Percentiles rank a stretch among this genome's conserved stretches.
Evolutionary conservation across 1,140 invertebrate genomes (phyloP).

Genomic region (Hypothenemus hampei): DNA sequence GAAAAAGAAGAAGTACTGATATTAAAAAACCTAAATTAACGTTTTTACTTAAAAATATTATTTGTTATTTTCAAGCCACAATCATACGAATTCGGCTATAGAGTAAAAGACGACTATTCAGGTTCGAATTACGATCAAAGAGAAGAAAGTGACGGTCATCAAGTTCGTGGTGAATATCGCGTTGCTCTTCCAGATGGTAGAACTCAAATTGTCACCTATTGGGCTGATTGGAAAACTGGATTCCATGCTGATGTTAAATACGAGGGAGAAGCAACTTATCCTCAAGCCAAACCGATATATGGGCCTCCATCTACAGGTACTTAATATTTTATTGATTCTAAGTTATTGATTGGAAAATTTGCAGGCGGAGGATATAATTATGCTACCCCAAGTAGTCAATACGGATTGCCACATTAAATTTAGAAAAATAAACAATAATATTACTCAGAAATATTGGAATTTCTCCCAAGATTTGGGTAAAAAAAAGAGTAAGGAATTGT

Average conservation of each 20-base stretch:
- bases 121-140: slow-evolving; percentile 68
- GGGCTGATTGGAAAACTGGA: slow-evolving; percentile 71
- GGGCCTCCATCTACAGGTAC: slow-evolving; percentile 9
- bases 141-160: slow-evolving; percentile 68
- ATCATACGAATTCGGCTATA: slow-evolving; percentile 74
- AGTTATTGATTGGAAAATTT: neutral
- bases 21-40: neutral
- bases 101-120: slow-evolving; percentile 66
- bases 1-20: slow-evolving; percentile 9
- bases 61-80: slow-evolving; percentile 56
- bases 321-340: neutral
- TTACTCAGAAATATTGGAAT: too few relatives aligned
- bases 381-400: slow-evolving; percentile 27
- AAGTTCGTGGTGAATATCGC: slow-evolving; percentile 65
- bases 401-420: too few relatives aligned
- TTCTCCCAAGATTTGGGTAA: too few relatives aligned
- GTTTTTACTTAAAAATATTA: neutral
- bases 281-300: slow-evolving; percentile 37
- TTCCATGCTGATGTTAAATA: slow-evolving; percentile 77
- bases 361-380: slow-evolving; percentile 19
- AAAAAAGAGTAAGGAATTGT: too few relatives aligned
- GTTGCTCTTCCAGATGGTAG: slow-evolving; percentile 70
- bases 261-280: slow-evolving; percentile 64
- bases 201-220: slow-evolving; percentile 69
- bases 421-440: too few relatives aligned